Conservation (phyloP, 2,113 vertebrate genomes). For the Nesogale talazaci region DNA sequence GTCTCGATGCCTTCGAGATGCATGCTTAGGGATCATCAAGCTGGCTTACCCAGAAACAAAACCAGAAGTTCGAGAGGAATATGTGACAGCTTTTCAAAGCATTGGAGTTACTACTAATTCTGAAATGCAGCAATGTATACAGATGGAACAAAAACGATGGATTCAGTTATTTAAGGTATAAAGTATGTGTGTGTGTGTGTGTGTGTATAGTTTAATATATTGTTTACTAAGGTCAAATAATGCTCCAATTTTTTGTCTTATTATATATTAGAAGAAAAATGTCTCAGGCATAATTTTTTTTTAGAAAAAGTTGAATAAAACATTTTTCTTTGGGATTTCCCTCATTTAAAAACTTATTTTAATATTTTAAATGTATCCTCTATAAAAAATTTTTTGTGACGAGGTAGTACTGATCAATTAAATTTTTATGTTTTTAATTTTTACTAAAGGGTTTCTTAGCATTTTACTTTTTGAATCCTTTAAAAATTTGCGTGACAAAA, state of each 20-base stretch:
- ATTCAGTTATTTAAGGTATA: constrained; percentile 97
- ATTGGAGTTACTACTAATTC: constrained; percentile 93
- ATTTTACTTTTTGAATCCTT: neutral
- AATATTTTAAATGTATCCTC: neutral
- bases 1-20: constrained; percentile 96
- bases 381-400: neutral
- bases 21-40: constrained; percentile 97
- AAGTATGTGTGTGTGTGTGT: neutral
- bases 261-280: neutral
- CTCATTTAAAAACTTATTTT: neutral
- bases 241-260: neutral
- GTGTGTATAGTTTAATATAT: neutral
- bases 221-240: neutral
- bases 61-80: constrained; percentile 95
- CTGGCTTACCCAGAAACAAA: constrained; percentile 97
- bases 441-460: neutral
- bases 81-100: constrained; percentile 94
- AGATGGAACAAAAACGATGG: constrained; percentile 96
- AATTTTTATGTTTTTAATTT: neutral
- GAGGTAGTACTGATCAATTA: neutral
- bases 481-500: neutral
- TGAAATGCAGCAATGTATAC: constrained; percentile 93
- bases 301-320: neutral
- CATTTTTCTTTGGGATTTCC: neutral
- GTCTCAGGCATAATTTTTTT: neutral